phyloP scores from a whole-genome alignment of 1,140 invertebrate genomes.

The Brachionus koreanus region DNA sequence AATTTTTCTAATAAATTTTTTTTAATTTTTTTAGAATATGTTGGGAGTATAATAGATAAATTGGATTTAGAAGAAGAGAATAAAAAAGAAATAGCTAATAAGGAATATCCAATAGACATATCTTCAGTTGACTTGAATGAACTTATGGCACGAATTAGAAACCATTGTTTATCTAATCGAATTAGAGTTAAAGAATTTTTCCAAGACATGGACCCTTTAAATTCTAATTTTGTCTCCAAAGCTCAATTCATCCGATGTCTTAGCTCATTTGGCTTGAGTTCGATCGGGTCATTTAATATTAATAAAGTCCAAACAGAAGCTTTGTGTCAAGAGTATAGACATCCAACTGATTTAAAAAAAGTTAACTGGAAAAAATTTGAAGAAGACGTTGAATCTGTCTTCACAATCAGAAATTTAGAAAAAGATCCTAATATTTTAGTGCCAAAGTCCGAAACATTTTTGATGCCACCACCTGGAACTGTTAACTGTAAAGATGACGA shows the following conservation, averaged over 20 bases:
- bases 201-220: conserved; percentile 42
- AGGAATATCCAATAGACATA: conserved; percentile 48
- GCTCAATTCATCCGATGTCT: conserved; percentile 55
- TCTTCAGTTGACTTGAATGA: conserved; percentile 53
- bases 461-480: conserved; percentile 56
- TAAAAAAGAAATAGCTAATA: conserved; percentile 45
- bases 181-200: conserved; percentile 48
- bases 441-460: conserved; percentile 53
- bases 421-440: conserved; percentile 52
- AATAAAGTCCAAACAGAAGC: conserved; percentile 52
- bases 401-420: conserved; percentile 55
- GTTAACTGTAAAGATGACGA: conserved; percentile 53
- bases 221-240: conserved; percentile 50
- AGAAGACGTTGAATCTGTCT: conserved; percentile 56
- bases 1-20: background rate
- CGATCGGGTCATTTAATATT: conserved; percentile 54
- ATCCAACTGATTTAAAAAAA: conserved; percentile 51
- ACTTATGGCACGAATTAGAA: conserved; percentile 55
- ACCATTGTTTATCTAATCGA: conserved; percentile 54
- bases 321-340: conserved; percentile 51
- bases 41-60: conserved; percentile 52
- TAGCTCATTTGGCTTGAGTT: conserved; percentile 53
- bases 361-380: conserved; percentile 54
- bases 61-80: conserved; percentile 47
- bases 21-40: conserved; percentile 51